Percentiles rank a stretch among this genome's conserved stretches.
phyloP scores from a whole-genome alignment of 30 jellyfish, hydroid and myxozoan genomes.

The Phacellophora camtschatica region DNA sequence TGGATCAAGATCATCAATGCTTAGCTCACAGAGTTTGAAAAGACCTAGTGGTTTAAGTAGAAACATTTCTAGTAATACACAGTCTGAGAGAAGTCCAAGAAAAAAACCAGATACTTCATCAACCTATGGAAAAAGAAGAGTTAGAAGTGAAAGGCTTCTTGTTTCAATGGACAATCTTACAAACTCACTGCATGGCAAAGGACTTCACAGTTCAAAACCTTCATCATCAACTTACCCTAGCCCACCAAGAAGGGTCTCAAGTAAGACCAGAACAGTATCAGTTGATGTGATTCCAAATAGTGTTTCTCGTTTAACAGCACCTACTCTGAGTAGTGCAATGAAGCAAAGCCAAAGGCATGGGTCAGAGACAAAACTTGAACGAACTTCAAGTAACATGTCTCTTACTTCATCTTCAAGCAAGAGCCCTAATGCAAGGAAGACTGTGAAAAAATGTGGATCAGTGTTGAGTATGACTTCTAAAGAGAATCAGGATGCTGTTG shows the following conservation, averaged over 20 bases:
- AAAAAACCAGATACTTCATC: neutral
- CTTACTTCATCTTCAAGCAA: conserved; percentile 21
- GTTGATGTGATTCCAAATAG: conserved; percentile 41
- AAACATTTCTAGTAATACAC: neutral
- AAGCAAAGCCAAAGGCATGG: conserved; percentile 28
- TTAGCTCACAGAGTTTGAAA: neutral
- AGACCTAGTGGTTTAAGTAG: neutral
- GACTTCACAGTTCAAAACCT: conserved; percentile 9
- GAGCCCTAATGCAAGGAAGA: neutral
- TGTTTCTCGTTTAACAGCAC: conserved; percentile 44
- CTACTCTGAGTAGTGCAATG: conserved; percentile 53
- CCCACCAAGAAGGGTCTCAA: neutral
- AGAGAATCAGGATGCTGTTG: neutral
- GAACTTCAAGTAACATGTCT: conserved; percentile 18
- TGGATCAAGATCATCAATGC: conserved; percentile 55
- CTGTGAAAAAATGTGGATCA: neutral
- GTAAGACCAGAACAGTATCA: conserved; percentile 32
- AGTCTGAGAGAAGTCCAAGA: neutral
- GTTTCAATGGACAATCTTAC: conserved; percentile 59
- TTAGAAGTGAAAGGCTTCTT: conserved; percentile 52
- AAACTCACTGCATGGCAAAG: neutral
- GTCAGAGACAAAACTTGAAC: conserved; percentile 51
- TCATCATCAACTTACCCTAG: neutral
- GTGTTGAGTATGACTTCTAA: neutral
- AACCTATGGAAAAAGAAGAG: conserved; percentile 25